Evolutionary conservation across 2,888 invertebrate genomes (phyloP), one percentile per base, ranked within the genome.

Genomic region (Tholera decimalis): DNA sequence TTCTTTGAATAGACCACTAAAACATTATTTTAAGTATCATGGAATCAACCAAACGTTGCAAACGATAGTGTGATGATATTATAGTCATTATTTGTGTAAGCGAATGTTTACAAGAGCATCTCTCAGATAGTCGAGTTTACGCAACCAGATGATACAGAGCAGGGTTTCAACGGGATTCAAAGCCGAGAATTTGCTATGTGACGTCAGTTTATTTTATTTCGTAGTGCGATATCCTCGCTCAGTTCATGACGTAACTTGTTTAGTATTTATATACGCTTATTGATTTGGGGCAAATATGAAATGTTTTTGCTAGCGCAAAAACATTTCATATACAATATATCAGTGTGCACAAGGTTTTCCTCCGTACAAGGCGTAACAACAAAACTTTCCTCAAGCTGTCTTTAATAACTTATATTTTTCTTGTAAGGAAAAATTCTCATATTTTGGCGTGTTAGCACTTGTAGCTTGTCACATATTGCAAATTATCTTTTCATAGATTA

Each of bases 91-190:
- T 82, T 82, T 81, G 61, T 74, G 53, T 63, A 69, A 73, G 64
- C 74, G 58, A 78, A 80, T 82, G 83, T 83, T 83, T 83, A 83
- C 73, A 68, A 66, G 60, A 83, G 62, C 74, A 77, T 74, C 72
- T 77, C 54, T 64, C 66, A 72, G 62, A 68, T 62, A 71, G 65
- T 58, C 13, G 44, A 77, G 82, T 83, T 84, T 84, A 83, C 83
- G 72, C 64, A 67, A 73, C 70, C 53, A 51, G 65, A 73, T 80
- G 81, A 84, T 83, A 78, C 66, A 79, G 77, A 76, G 72, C 85
- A 84, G 77, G 77, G 73, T 75, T 82, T 70, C 64, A 53, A 35
- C 54, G 74, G 54, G 54, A 77, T 73, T 74, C 65, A 30, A 80
- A 63, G 58, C 56, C 55, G 35, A 49, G 62, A 76, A 73, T 63